These are phyloP conservation scores for Lindbergichthys nudifrons DNA, from an alignment of 2,797 vertebrate genomes.

Conservation along the genomic window DNA sequence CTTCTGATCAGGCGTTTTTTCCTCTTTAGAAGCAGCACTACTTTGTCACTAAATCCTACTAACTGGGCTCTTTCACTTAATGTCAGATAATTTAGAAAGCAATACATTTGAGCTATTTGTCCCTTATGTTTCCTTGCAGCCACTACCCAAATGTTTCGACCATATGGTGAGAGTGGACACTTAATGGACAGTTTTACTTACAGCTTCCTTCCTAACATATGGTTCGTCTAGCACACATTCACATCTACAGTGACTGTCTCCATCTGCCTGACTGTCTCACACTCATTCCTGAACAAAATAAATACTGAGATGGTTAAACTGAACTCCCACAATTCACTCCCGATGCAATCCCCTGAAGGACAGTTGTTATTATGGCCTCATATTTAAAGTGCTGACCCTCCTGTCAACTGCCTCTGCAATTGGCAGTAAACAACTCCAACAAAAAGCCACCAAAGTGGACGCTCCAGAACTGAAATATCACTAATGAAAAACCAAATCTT, in stretches of 20 bases:
- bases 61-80: background rate
- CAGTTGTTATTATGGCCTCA: slow-evolving; percentile 17
- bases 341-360: background rate
- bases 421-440: slow-evolving; percentile 8
- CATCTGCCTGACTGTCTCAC: background rate
- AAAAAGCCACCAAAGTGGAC: background rate
- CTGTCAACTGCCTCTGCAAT: slow-evolving; percentile 11
- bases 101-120: background rate
- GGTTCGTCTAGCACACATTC: background rate
- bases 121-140: slow-evolving; percentile 4
- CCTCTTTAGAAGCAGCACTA: background rate
- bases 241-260: background rate
- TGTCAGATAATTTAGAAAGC: background rate
- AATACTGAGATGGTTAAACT: slow-evolving; percentile 1
- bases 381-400: slow-evolving; percentile 6
- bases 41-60: background rate
- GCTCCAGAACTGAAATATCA: background rate
- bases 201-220: background rate
- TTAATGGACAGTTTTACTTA: background rate
- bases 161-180: slow-evolving; percentile 19
- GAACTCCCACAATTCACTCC: background rate
- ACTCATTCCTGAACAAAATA: background rate
- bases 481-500: background rate
- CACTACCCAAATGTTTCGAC: background rate
- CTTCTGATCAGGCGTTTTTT: background rate